Base-by-base conservation (phyloP, 2,797 vertebrate species). In the Myotis daubentonii region DNA sequence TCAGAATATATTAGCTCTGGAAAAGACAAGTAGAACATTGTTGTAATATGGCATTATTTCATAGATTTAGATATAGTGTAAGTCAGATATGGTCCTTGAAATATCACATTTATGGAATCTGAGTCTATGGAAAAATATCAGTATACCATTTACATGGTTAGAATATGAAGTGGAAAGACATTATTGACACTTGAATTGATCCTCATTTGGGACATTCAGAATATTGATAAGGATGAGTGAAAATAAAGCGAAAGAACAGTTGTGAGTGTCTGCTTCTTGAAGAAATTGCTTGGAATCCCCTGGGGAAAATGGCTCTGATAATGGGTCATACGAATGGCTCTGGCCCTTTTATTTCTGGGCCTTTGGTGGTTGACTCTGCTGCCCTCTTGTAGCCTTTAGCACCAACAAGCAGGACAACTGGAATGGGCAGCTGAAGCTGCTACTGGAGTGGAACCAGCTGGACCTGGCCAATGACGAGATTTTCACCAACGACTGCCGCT, bases 391-490 rank as follows among this genome's bases (percentile, higher is more conserved):
- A 99, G 98, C 98, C 95, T 98, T 98, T 85, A 98, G 98, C 95
- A 99, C 98, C 86, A 98, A 98, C 0, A 98, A 99, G 38, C 97
- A 98, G 0, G 98, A 98, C 76, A 98, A 99, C 87, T 99, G 98
- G 98, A 98, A 98, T 0, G 98, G 98, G 36, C 98, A 99, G 90
- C 97, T 99, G 94, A 98, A 98, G 94, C 97, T 99, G 72, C 97
- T 99, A 53, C 96, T 98, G 95, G 98, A 99, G 83, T 99, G 98
- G 98, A 99, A 99, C 97, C 98, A 99, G 83, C 36, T 99, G 92
- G 98, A 98, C 13, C 87, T 99, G 71, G 98, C 98, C 92, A 98
- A 88, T 0, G 98, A 99, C 0, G 98, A 99, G 97, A 98, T 99
- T 85, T 99, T 99, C 97, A 98, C 98, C 95, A 98, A 98, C 2